Base-by-base conservation (phyloP, 2,113 vertebrate species). In the Dunckerocampus dactyliophorus region DNA sequence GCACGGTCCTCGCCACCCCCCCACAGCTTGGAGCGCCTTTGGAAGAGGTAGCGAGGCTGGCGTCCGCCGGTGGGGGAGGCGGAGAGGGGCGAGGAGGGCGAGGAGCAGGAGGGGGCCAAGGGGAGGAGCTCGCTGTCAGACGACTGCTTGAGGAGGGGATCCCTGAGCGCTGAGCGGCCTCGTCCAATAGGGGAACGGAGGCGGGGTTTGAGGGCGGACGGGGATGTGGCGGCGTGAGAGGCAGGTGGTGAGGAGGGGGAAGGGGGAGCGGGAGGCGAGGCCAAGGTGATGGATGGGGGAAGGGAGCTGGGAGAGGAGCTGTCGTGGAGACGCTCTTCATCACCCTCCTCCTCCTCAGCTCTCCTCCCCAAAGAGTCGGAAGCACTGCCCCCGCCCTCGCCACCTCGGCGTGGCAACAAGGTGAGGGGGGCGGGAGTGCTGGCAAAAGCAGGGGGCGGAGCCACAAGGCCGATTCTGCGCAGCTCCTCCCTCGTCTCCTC, bases 1-100 rank as follows among this genome's bases (percentile, higher is more conserved):
- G 88, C 87, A 86, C 92, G 91, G 79, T 95, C 94, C 63, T 93
- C 95, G 88, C 95, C 95, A 82, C 96, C 97, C 87, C 96, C 96
- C 97, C 96, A 98, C 79, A 98, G 92, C 92, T 98, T 99, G 83
- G 96, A 98, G 87, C 95, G 92, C 92, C 95, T 94, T 92, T 98
- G 97, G 90, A 99, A 98, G 89, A 98, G 93, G 89, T 98, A 98
- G 87, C 95, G 95, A 69, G 97, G 95, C 84, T 94, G 94, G 76
- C 93, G 92, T 19, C 91, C 83, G 51, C 87, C 49, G 82, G 92
- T 90, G 89, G 89, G 74, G 88, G 91, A 91, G 90, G 93, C 68
- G 74, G 91, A 85, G 89, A 87, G 77, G 0, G 94, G 92, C 57
- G 88, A 75, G 85, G 92, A 89, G 83, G 88, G 74, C 84, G 92